Base-by-base conservation (phyloP, 2,797 vertebrate genomes). In the Mus minutoides region DNA sequence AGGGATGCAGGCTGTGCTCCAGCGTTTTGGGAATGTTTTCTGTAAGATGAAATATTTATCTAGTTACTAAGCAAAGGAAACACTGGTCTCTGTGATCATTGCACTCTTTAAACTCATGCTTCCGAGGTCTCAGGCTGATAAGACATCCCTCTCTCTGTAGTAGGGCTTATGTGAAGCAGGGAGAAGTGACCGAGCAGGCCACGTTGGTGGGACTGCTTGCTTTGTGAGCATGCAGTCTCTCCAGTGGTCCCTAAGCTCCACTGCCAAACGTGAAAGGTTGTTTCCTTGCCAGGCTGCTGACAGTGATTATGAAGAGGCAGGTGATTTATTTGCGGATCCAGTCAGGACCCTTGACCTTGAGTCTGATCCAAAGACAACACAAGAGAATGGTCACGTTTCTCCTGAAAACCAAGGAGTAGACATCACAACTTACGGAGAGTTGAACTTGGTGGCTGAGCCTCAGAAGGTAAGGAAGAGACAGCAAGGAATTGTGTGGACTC, bases 371-470 rank as follows among this genome's bases (percentile, higher is more conserved):
- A 90, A 37, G n/a, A 88, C 83, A 37, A 95, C 96, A 31, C 90
- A 97, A 49, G 95, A 96, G 29, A 95, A 94, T 3, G 97, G 95
- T 4, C 92, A 92, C 5, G 60, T 26, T n/a, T 37, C 60, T 0
- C 5, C 88, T 43, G 96, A 97, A 34, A 0, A 40, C 78, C 29
- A 96, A 88, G 54, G 97, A 96, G 95, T 90, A 7, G 69, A 97
- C 3, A 43, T 99, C 94, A 98, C 98, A 4, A 98, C 97, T 0
- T 99, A 99, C 0, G 98, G 99, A 31, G 99, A 99, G 91, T 98
- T 99, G 6, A 98, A 99, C 94, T 98, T 99, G 85, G 98, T 99
- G 0, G 99, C 99, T 0, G 99, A 99, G 96, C 99, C 99, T 12
- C 98, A 99, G 90, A 99, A 99, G 98, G 99, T 99, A 94, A 97